Percentiles rank a stretch among this genome's conserved stretches.
phyloP scores from a whole-genome alignment of 2,797 vertebrate genomes.

The Merluccius polli region DNA sequence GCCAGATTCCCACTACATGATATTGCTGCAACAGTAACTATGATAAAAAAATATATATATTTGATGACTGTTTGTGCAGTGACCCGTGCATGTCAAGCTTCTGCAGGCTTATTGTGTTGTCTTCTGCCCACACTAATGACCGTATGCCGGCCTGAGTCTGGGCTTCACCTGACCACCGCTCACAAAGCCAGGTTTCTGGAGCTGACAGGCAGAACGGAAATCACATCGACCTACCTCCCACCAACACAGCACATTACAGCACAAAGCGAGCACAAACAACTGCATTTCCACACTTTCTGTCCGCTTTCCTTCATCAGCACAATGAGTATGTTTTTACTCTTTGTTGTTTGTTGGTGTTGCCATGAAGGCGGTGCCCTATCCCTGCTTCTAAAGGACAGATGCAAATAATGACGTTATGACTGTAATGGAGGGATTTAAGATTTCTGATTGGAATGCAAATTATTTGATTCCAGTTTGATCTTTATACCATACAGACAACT shows the following conservation, averaged over 20 bases:
- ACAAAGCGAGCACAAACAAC: conserved; percentile 65
- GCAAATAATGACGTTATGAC: not conserved
- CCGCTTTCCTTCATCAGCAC: conserved; percentile 65
- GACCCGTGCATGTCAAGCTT: conserved; percentile 77
- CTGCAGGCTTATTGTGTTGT: conserved; percentile 75
- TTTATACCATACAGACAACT: not conserved
- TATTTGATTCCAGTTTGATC: not conserved
- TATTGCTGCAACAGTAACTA: conserved; percentile 59
- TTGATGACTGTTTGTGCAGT: conserved; percentile 79
- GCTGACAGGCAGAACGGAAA: conserved; percentile 79
- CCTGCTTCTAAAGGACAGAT: conserved; percentile 48
- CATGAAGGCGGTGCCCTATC: conserved; percentile 65
- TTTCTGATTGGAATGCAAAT: not conserved
- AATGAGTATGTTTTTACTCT: conserved; percentile 69
- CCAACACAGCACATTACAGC: conserved; percentile 58
- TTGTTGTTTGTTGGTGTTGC: conserved; percentile 68
- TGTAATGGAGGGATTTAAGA: not conserved
- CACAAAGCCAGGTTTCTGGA: conserved; percentile 72
- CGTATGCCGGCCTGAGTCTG: conserved; percentile 68
- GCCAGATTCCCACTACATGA: conserved; percentile 55
- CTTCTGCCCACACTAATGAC: conserved; percentile 80
- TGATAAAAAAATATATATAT: conserved; percentile 70
- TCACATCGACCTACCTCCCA: conserved; percentile 74
- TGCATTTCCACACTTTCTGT: conserved; percentile 54
- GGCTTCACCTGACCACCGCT: conserved; percentile 77